Conservation (phyloP, 92 coral and sea anemone genomes). For the Hydrozoanthus gracilis region DNA sequence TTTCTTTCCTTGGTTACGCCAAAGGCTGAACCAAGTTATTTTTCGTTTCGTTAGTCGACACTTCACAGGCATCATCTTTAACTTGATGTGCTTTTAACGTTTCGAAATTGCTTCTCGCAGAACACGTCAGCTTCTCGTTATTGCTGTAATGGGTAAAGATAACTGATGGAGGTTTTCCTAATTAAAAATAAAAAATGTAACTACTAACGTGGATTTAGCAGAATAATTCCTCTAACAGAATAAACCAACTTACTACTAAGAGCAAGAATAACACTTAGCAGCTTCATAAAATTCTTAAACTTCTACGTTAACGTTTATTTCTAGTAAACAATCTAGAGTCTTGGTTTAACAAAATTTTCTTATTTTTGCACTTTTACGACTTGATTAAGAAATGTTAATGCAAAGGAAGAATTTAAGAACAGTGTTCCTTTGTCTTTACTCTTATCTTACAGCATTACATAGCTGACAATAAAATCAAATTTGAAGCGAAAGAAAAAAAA, state of each 20-base stretch:
- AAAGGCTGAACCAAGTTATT: not conserved
- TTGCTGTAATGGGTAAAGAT: constrained; percentile 13
- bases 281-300: not conserved
- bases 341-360: not conserved
- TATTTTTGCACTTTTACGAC: not conserved
- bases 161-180: not conserved
- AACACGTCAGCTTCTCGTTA: constrained; percentile 35
- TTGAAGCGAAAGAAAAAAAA: constrained; percentile 36
- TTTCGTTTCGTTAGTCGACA: not conserved
- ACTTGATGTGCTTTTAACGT: not conserved
- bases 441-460: constrained; percentile 34
- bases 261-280: not conserved
- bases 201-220: not conserved
- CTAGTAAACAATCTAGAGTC: not conserved
- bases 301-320: not conserved
- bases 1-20: no score
- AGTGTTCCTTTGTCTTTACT: constrained; percentile 35
- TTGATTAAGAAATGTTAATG: not conserved
- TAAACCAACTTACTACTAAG: no score
- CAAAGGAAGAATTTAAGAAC: constrained; percentile 27
- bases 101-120: constrained; percentile 18
- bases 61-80: not conserved
- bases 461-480: constrained; percentile 33
- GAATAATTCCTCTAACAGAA: no score
- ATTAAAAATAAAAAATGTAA: not conserved